These are phyloP conservation scores for Poeciliopsis presidionis DNA, from an alignment of 2,797 vertebrate species.

Conservation along the genomic window DNA sequence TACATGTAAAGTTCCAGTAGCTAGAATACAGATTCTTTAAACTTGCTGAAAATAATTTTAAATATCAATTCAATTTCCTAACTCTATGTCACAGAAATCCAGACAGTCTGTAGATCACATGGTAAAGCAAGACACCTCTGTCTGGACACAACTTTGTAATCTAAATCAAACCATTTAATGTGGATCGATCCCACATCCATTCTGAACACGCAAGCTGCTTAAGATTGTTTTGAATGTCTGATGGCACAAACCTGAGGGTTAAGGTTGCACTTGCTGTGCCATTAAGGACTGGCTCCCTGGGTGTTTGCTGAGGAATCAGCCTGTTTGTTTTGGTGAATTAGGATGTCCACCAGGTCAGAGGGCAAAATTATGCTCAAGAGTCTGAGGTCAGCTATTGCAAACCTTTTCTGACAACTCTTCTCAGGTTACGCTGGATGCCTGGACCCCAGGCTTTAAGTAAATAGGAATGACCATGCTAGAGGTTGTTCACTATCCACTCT, in stretches of 20 bases:
- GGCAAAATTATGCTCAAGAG: conserved; percentile 73
- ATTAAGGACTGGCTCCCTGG: conserved; percentile 41
- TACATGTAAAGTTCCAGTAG: background rate
- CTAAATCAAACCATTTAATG: conserved; percentile 19
- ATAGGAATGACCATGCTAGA: background rate
- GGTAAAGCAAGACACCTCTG: conserved; percentile 12
- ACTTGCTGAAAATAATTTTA: background rate
- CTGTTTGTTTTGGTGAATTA: conserved; percentile 79
- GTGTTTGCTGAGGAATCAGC: conserved; percentile 62
- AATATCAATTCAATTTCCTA: background rate
- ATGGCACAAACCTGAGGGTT: conserved; percentile 34
- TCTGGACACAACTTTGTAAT: conserved; percentile 29
- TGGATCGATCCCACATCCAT: conserved; percentile 34
- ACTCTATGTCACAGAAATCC: background rate
- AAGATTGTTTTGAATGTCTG: conserved; percentile 26
- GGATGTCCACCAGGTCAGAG: conserved; percentile 75
- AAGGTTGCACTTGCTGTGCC: conserved; percentile 19
- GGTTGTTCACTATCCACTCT: background rate
- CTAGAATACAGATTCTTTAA: background rate
- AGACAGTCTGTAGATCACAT: background rate
- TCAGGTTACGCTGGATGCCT: conserved; percentile 67
- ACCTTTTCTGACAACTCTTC: conserved; percentile 65
- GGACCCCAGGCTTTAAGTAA: conserved; percentile 30
- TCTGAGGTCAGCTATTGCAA: conserved; percentile 72
- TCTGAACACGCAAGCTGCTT: conserved; percentile 37